A percentile compares a stretch with the other conserved stretches of the same genome.
phyloP scores from a whole-genome alignment of 2,797 vertebrate species.

The Phataginus tricuspis region DNA sequence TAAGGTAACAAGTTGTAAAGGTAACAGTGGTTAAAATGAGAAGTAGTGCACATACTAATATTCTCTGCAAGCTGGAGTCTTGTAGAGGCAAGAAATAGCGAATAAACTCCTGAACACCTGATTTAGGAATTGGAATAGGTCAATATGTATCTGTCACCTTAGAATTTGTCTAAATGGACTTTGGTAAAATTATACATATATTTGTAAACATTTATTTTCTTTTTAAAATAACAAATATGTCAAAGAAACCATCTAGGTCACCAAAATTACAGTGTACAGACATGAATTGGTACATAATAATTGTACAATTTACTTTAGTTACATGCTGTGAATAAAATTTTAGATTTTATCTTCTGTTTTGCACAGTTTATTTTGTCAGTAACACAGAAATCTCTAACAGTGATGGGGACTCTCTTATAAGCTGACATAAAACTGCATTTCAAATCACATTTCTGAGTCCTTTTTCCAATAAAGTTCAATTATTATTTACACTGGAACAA shows the following conservation, averaged over 20 bases:
- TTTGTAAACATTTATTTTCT: slow-evolving; percentile 46
- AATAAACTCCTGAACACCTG: neutral
- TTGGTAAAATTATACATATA: slow-evolving; percentile 12
- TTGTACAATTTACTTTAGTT: neutral
- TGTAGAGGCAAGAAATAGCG: neutral
- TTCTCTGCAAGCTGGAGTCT: neutral
- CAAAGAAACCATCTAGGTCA: slow-evolving; percentile 57
- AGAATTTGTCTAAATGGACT: slow-evolving; percentile 38
- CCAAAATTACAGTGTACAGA: slow-evolving; percentile 34
- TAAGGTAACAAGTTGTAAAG: too few species aligned
- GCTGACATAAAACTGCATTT: slow-evolving; percentile 61
- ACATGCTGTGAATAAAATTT: slow-evolving; percentile 1
- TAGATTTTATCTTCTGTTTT: slow-evolving; percentile 54
- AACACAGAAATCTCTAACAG: neutral
- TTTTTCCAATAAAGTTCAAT: slow-evolving; percentile 62
- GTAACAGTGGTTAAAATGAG: neutral
- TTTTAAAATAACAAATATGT: neutral
- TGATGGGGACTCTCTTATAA: neutral
- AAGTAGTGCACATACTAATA: neutral
- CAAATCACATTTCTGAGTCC: slow-evolving; percentile 62
- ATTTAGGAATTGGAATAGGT: neutral
- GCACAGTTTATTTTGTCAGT: slow-evolving; percentile 59
- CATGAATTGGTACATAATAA: neutral
- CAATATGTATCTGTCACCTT: neutral
- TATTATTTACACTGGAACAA: slow-evolving; percentile 67